Base-by-base conservation (phyloP, 2,797 vertebrate genomes). In the Pangasius mekongensis region DNA sequence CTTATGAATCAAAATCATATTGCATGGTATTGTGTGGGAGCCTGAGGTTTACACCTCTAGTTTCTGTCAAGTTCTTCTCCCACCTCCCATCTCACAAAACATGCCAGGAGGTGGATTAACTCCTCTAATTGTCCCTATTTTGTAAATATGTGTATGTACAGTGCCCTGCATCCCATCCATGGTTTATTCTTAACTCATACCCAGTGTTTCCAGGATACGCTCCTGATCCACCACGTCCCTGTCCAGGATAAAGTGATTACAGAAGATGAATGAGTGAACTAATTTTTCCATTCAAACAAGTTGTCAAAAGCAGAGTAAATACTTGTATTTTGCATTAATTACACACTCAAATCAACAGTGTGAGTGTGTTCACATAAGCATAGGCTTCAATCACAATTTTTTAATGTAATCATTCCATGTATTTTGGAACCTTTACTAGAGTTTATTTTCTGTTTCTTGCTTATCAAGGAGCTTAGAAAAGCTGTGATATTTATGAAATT, bases 401-500 rank as follows among this genome's bases (percentile, higher is more conserved):
- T 78, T 56, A 13, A 77, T 47, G 58, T 86, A 87, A 87, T 88
- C 3, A 60, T 81, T 81, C 20, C 49, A 78, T 87, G 62, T 89
- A 71, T 86, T 88, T 89, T 85, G 62, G 83, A 80, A 58, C 71
- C 83, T 91, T 91, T 85, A 87, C 43, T 10, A 47, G 27, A 43
- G 30, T 78, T 77, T 36, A 36, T 43, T 60, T 76, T 69, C 60
- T 74, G 5, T 49, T 56, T 47, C 66, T 81, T 81, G 14, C 33
- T 80, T 64, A 39, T 84, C 18, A 47, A 33, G 24, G 54, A 76
- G 83, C 7, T 39, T 80, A 80, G 33, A 86, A 87, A 89, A 90
- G 60, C 10, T 54, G 62, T 85, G 87, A 87, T 80, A 84, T 89
- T 88, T 88, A 39, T 30, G 49, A 87, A 88, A 80, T 85, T 89